A percentile compares a stretch with the other conserved stretches of the same genome.
These are phyloP conservation scores for Lasioglossum morio DNA, from an alignment of 2,888 invertebrate genomes.

Conservation along the genomic window DNA sequence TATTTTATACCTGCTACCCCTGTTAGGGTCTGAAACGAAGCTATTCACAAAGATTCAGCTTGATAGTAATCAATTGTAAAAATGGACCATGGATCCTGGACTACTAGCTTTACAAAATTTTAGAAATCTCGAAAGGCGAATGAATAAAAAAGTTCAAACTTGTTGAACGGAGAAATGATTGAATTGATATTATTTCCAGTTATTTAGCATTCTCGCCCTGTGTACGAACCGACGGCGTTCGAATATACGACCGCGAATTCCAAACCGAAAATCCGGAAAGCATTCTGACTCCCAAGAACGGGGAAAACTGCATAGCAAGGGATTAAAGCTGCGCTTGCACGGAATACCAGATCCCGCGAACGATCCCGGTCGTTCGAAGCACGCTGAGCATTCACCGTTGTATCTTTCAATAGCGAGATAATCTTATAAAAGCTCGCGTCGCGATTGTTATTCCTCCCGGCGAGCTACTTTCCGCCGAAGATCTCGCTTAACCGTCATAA, in stretches of 20 bases:
- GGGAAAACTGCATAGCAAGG: neutral
- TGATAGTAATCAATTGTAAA: no score
- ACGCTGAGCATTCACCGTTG: neutral
- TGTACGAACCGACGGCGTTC: neutral
- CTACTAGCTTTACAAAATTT: no score
- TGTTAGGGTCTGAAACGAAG: no score
- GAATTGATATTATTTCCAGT: neutral
- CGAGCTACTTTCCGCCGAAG: conserved; percentile 16
- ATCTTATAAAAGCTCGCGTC: conserved; percentile 24
- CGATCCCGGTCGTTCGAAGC: neutral
- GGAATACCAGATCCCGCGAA: neutral
- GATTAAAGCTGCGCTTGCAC: conserved; percentile 10
- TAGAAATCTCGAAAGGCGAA: no score
- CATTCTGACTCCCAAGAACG: neutral
- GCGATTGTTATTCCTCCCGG: conserved; percentile 20
- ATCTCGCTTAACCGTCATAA: conserved; percentile 5
- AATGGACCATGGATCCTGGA: no score
- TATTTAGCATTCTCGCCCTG: neutral
- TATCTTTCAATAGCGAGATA: conserved; percentile 21
- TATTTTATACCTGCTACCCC: no score
- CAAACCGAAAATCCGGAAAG: neutral
- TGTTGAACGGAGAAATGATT: neutral
- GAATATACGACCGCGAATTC: neutral
- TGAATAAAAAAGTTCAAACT: neutral
- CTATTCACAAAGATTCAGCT: no score